phyloP scores from a whole-genome alignment of 2,888 invertebrate species.

The Chromoteleia sp. region DNA sequence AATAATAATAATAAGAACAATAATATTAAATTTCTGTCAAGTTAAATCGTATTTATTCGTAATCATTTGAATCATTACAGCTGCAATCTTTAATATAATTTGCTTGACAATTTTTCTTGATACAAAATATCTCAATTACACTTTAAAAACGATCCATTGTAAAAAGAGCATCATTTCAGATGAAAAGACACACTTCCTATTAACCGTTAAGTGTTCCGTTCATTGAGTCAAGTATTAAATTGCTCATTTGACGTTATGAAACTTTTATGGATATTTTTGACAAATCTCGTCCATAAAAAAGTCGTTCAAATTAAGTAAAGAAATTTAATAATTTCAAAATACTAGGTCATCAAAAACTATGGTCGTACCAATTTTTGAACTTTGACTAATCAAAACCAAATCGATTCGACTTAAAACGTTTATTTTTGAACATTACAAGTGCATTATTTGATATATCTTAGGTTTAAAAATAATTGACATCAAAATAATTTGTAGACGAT shows the following conservation, averaged over 20 bases:
- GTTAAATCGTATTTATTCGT: no score
- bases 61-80: no score
- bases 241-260: constrained; percentile 56
- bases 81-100: no score
- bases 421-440: not conserved
- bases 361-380: no score
- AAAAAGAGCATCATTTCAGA: constrained; percentile 24
- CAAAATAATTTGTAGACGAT: constrained; percentile 52
- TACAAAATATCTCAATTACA: no score
- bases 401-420: constrained; percentile 15
- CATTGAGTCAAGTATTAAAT: constrained; percentile 58
- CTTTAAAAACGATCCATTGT: not conserved
- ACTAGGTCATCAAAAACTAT: no score
- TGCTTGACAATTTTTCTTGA: no score
- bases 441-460: constrained; percentile 8
- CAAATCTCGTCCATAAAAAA: not conserved
- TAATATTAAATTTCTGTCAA: no score
- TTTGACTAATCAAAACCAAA: constrained; percentile 8
- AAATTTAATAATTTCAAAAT: not conserved
- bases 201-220: constrained; percentile 48
- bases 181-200: constrained; percentile 36
- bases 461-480: constrained; percentile 61
- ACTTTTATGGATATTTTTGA: constrained; percentile 16
- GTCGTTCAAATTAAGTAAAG: not conserved
- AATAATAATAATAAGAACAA: no score